phyloP scores from a whole-genome alignment of 2,113 vertebrate genomes.

The Crocuta crocuta region DNA sequence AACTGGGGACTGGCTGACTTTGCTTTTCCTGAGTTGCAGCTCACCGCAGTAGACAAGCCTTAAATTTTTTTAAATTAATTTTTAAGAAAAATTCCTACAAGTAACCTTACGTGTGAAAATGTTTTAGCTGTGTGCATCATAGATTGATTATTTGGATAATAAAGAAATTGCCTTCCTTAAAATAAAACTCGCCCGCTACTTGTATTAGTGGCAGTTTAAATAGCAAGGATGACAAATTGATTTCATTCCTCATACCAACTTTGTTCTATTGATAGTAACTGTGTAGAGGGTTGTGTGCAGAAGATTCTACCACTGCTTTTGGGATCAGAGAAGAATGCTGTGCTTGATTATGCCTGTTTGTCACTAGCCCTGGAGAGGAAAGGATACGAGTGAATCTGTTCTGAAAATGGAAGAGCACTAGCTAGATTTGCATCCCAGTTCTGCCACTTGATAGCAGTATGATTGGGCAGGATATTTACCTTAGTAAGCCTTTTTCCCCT shows the following conservation, averaged over 20 bases:
- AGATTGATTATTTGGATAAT: neutral
- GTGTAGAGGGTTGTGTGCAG: neutral
- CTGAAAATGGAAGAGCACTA: neutral
- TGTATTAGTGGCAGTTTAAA: conserved; percentile 22
- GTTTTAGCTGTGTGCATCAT: conserved; percentile 34
- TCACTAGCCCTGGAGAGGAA: neutral
- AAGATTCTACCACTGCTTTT: neutral
- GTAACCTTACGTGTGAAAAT: neutral
- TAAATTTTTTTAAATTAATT: conserved; percentile 1
- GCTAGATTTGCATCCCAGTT: neutral
- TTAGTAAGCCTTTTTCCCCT: neutral
- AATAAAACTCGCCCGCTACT: neutral
- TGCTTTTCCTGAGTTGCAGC: neutral
- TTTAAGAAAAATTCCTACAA: neutral
- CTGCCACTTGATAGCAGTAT: neutral
- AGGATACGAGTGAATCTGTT: neutral
- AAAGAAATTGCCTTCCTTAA: conserved; percentile 12
- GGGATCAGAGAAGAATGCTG: neutral
- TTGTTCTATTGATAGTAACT: conserved; percentile 15
- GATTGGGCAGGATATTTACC: neutral
- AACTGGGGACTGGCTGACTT: neutral
- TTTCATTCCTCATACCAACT: neutral
- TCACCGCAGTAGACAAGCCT: neutral
- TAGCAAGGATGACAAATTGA: neutral
- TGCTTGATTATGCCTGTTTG: neutral